Conservation (phyloP, 1,140 invertebrate species). For the Drosophila melanogaster region DNA sequence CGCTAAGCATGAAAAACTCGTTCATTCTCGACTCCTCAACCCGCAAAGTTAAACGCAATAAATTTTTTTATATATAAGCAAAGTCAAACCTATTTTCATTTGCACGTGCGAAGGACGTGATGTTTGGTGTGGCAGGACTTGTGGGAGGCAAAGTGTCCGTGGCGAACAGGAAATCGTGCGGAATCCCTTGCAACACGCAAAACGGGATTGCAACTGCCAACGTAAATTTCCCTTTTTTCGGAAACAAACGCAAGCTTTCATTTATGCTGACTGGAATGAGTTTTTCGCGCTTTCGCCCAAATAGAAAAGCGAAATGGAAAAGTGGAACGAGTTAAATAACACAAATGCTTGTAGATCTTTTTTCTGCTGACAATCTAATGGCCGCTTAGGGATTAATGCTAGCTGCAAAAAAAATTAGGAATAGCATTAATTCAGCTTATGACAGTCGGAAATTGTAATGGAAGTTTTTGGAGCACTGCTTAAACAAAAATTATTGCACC, state of each 20-base stretch:
- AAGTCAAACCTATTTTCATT: slow-evolving; percentile 25
- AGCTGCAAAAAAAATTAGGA: not conserved
- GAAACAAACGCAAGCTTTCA: slow-evolving; percentile 35
- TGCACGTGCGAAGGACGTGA: slow-evolving; percentile 17
- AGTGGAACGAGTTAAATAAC: slow-evolving; percentile 11
- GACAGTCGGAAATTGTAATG: not conserved
- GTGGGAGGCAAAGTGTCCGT: slow-evolving; percentile 9
- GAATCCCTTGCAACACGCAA: slow-evolving; percentile 63
- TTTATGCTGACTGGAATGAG: slow-evolving; percentile 27
- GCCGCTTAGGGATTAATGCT: slow-evolving; percentile 2
- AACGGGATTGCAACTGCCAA: slow-evolving; percentile 65
- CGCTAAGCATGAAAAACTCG: slow-evolving; percentile 65
- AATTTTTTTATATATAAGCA: slow-evolving; percentile 50
- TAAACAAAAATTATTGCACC: not conserved
- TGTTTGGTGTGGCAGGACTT: slow-evolving; percentile 4
- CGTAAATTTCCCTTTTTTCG: slow-evolving; percentile 58
- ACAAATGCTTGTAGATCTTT: slow-evolving; percentile 7
- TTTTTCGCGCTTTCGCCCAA: slow-evolving; percentile 16
- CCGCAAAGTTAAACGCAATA: slow-evolving; percentile 64
- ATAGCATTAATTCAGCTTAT: slow-evolving; percentile 8
- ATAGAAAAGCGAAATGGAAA: slow-evolving; percentile 24
- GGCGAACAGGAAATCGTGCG: slow-evolving; percentile 53
- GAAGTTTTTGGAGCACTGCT: not conserved
- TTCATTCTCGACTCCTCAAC: slow-evolving; percentile 20
- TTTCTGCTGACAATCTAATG: slow-evolving; percentile 12